Base-by-base conservation (phyloP, 2,888 invertebrate genomes). In the Drosophila koepferae region DNA sequence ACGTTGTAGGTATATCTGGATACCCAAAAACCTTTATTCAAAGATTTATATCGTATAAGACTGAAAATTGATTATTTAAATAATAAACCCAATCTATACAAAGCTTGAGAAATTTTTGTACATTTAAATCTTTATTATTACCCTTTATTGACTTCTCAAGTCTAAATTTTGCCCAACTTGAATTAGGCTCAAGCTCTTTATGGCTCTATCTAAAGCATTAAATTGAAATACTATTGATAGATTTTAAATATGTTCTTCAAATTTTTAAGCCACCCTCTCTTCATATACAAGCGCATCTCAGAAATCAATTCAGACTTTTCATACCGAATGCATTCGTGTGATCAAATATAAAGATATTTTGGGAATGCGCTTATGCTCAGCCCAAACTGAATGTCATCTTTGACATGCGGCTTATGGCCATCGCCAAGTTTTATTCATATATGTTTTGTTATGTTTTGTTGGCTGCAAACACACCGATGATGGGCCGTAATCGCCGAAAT, bases 401-500 rank as follows among this genome's bases (percentile, higher is more conserved):
- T 79, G 62, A 53, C 40, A 51, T 49, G 23, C 43, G 61, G 40
- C 65, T 66, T 61, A 61, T 61, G 65, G 68, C 62, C 53, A 49
- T 65, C 63, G 44, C 61, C 68, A 64, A 59, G 60, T 72, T 71
- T 72, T 72, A 70, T 77, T 20, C 49, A 54, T 34, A 40, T 18
- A 36, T 77, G 38, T 68, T 66, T 44, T 67, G 60, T 80, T 71
- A 87, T 86, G 85, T 87, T 89, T 87, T 86, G 86, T 86, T 89
- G 86, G 75, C 90, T 77, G 83, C 86, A 81, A 88, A 90, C 89
- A 88, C 63, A 88, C 77, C 76, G 79, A 75, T 85, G 86, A 85
- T 86, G 78, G 64, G 64, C 74, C 61, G 71, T 86, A 86, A 86
- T 89, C 80, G 81, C 66, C 60, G 72, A 83, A 90, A 80, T 82